phyloP scores from a whole-genome alignment of 23 tunicate genomes.

The Trididemnum nubilum region DNA sequence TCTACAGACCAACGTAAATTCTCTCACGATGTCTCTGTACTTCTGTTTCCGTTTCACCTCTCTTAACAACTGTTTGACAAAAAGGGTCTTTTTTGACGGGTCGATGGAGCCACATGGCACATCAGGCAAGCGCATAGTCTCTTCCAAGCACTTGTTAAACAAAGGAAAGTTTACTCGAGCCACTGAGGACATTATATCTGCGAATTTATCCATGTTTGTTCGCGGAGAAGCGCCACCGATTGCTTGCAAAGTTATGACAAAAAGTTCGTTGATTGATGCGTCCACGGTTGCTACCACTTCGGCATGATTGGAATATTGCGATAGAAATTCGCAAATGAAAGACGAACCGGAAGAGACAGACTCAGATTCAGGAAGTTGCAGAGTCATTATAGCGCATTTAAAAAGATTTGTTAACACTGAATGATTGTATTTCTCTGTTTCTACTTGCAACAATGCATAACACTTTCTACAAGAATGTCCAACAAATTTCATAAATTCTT shows the following conservation, averaged over 20 bases:
- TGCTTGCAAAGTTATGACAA: conserved; percentile 36
- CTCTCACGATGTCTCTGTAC: conserved; percentile 72
- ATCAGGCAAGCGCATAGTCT: conserved; percentile 22
- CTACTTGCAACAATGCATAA: conserved; percentile 11
- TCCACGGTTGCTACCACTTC: conserved; percentile 30
- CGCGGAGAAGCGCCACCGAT: conserved; percentile 86
- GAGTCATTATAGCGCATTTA: conserved; percentile 60
- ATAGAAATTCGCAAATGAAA: conserved; percentile 51
- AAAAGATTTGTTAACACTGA: conserved; percentile 28
- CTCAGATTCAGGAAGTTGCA: conserved; percentile 64
- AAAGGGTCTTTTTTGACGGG: conserved; percentile 23
- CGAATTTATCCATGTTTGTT: conserved; percentile 64
- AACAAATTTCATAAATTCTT: conserved; percentile 56
- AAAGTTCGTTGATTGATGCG: conserved; percentile 39
- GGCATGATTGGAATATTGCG: background rate
- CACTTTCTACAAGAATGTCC: conserved; percentile 41
- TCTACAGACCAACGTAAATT: conserved; percentile 79
- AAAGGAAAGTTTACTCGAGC: conserved; percentile 17
- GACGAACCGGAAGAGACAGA: conserved; percentile 52
- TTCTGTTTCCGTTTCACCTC: conserved; percentile 47
- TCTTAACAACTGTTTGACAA: conserved; percentile 34
- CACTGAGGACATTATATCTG: conserved; percentile 74
- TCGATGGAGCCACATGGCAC: conserved; percentile 52
- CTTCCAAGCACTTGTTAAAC: conserved; percentile 48
- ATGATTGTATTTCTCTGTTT: background rate